Conservation (phyloP, 2,113 vertebrate genomes). For the Siniperca chuatsi region DNA sequence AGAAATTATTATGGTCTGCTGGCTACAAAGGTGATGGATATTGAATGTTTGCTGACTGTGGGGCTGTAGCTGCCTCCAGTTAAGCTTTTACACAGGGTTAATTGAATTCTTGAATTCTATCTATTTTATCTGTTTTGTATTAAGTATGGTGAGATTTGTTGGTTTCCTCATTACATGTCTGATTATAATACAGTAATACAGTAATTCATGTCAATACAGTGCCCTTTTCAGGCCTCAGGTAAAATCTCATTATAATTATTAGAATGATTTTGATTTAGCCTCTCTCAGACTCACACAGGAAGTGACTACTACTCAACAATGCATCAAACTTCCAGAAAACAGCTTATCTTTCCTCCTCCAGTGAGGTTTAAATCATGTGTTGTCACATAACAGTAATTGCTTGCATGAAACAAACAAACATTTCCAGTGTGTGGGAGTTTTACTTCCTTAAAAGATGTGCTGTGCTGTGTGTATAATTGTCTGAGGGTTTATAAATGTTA, state of each 20-base stretch:
- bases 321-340: background rate
- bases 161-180: conserved; percentile 14
- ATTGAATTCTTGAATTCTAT: conserved; percentile 54
- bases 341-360: background rate
- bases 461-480: conserved; percentile 21
- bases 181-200: conserved; percentile 11
- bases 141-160: conserved; percentile 26
- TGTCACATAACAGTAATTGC: conserved; percentile 9
- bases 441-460: conserved; percentile 2
- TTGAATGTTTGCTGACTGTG: conserved; percentile 64
- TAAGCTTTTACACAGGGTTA: conserved; percentile 50
- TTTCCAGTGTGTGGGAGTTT: background rate
- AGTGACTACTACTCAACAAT: background rate
- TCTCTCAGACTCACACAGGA: background rate
- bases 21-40: conserved; percentile 76
- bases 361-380: conserved; percentile 7
- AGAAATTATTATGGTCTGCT: conserved; percentile 73
- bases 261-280: background rate
- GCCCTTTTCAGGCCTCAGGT: background rate
- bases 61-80: conserved; percentile 45
- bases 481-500: conserved; percentile 2
- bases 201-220: background rate
- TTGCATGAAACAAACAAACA: conserved; percentile 13
- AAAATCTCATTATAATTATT: conserved; percentile 7
- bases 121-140: conserved; percentile 51